phyloP scores from a whole-genome alignment of 2,888 invertebrate species.

The Stramonita haemastoma region DNA sequence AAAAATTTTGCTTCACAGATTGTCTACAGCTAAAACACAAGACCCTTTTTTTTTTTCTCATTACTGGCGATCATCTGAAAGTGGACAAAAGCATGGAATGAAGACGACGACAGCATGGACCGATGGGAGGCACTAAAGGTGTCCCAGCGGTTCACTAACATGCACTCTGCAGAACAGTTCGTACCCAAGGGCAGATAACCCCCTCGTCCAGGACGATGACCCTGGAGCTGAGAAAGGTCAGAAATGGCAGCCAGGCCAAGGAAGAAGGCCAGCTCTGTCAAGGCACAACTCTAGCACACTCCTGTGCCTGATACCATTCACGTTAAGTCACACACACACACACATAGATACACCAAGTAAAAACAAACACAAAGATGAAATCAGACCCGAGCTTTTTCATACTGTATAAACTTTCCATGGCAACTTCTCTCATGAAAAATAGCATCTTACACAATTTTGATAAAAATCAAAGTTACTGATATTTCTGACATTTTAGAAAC shows the following conservation, averaged over 20 bases:
- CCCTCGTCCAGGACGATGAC: background rate
- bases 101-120: background rate
- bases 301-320: background rate
- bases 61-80: background rate
- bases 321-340: background rate
- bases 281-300: background rate
- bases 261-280: background rate
- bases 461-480: too few species aligned
- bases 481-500: too few species aligned
- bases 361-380: background rate
- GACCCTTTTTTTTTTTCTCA: background rate
- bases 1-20: background rate
- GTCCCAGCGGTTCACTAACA: background rate
- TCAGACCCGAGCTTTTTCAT: background rate
- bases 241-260: background rate
- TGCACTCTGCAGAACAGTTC: background rate
- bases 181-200: background rate
- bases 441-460: too few species aligned
- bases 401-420: slow-evolving; percentile 31
- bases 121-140: slow-evolving; percentile 13
- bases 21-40: background rate
- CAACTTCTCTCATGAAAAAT: too few species aligned
- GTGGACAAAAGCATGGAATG: background rate
- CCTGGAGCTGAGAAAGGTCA: background rate
- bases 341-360: background rate